A percentile compares a stretch with the other conserved stretches of the same genome.
Conservation (phyloP, 1,140 invertebrate genomes). For the Glossosoma conforme region DNA sequence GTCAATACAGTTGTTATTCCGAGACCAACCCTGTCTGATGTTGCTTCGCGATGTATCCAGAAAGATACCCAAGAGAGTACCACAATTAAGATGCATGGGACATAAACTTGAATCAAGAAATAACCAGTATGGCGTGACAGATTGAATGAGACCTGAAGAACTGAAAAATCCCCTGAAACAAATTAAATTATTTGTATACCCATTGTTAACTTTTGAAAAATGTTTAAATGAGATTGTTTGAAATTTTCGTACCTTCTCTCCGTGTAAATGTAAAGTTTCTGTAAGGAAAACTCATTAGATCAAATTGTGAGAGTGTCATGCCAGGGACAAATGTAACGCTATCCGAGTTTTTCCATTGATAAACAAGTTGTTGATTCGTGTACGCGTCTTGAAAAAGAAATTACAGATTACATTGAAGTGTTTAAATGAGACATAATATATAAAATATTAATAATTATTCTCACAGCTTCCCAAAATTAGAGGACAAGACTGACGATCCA, state of each 20-base stretch:
- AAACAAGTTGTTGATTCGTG: constrained; percentile 80
- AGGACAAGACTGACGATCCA: constrained; percentile 92
- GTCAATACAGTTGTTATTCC: constrained; percentile 91
- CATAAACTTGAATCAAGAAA: constrained; percentile 91
- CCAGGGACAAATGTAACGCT: constrained; percentile 83
- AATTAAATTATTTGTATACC: neutral
- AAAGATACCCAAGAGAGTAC: constrained; percentile 95
- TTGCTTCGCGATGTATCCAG: constrained; percentile 94
- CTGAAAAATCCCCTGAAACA: constrained; percentile 73
- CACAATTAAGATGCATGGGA: constrained; percentile 91
- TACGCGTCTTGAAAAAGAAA: constrained; percentile 72
- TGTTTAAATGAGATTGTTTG: neutral
- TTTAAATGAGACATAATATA: constrained; percentile 4
- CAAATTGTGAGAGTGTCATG: constrained; percentile 89
- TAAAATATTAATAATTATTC: constrained; percentile 43
- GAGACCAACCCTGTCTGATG: constrained; percentile 60
- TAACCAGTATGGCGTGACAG: constrained; percentile 87
- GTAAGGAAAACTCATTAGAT: constrained; percentile 80
- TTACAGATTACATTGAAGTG: constrained; percentile 5
- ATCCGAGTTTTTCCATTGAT: constrained; percentile 80
- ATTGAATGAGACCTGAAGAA: constrained; percentile 89
- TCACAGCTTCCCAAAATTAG: constrained; percentile 92
- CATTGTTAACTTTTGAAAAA: neutral
- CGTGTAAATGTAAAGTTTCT: constrained; percentile 72
- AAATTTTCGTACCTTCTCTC: constrained; percentile 58